A percentile compares a stretch with the other conserved stretches of the same genome.
phyloP scores from a whole-genome alignment of 2,113 vertebrate genomes.

The Crotalus viridis region DNA sequence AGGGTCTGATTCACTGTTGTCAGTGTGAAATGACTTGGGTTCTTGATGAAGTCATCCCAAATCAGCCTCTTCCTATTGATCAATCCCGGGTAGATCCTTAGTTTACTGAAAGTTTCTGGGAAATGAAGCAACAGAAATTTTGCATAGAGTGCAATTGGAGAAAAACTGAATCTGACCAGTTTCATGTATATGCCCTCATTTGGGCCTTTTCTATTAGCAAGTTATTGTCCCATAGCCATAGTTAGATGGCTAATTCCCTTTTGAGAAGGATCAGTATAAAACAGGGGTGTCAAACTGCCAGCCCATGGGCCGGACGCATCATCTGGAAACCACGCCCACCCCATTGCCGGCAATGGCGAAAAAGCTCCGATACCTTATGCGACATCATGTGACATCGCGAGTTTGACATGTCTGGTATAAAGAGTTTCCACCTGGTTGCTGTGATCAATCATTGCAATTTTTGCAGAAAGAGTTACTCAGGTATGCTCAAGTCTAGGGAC shows the following conservation, averaged over 20 bases:
- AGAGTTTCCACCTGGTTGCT: neutral
- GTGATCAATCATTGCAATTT: neutral
- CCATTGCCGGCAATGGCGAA: too few species aligned
- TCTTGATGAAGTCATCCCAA: neutral
- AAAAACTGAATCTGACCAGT: neutral
- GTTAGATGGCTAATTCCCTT: neutral
- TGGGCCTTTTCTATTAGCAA: neutral
- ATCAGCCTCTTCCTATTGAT: neutral
- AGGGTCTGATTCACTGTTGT: neutral
- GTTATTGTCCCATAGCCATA: neutral
- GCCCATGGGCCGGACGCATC: too few species aligned
- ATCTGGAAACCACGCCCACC: too few species aligned
- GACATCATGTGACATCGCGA: too few species aligned
- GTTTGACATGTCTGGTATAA: neutral
- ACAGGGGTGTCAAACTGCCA: too few species aligned
- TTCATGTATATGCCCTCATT: neutral
- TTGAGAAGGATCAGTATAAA: neutral
- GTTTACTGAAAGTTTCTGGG: neutral
- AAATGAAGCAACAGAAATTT: neutral
- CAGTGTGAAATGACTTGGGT: neutral
- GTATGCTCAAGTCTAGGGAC: neutral
- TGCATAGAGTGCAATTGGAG: neutral
- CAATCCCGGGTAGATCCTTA: neutral
- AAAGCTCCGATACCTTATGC: too few species aligned
- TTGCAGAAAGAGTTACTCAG: neutral